Percentiles rank a stretch among this genome's conserved stretches.
Conservation (phyloP, 2,888 invertebrate species). For the Achlya flavicornis region DNA sequence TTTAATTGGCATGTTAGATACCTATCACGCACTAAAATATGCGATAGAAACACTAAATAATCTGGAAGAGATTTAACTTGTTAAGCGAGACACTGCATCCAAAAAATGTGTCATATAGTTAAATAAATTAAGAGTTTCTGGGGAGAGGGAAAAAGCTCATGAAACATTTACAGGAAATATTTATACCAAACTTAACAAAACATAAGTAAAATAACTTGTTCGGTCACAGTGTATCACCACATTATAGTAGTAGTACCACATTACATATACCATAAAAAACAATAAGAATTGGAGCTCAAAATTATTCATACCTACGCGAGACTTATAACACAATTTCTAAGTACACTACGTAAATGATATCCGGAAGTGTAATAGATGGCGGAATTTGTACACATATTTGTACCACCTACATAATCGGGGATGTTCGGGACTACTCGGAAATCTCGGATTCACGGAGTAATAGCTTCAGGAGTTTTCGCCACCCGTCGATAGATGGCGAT, state of each 20-base stretch:
- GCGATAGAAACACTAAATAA: too few relatives aligned
- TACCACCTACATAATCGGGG: slow-evolving; percentile 14
- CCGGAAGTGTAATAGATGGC: slow-evolving; percentile 49
- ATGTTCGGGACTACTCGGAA: slow-evolving; percentile 16
- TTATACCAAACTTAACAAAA: too few relatives aligned
- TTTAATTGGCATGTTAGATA: neutral
- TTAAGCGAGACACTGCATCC: too few relatives aligned
- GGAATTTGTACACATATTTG: slow-evolving; percentile 35
- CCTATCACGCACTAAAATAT: neutral
- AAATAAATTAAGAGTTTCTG: too few relatives aligned
- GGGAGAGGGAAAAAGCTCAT: too few relatives aligned
- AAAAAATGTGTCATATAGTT: too few relatives aligned
- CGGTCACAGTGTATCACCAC: too few relatives aligned
- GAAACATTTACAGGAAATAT: too few relatives aligned
- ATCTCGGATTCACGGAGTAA: slow-evolving; percentile 12
- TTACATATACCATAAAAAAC: too few relatives aligned
- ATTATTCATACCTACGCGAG: neutral
- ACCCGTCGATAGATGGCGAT: slow-evolving; percentile 62
- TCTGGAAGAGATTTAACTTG: too few relatives aligned
- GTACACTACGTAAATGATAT: neutral
- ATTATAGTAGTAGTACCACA: too few relatives aligned
- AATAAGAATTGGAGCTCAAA: neutral
- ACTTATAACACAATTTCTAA: neutral
- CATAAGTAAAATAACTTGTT: too few relatives aligned
- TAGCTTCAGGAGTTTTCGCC: slow-evolving; percentile 31